A percentile compares a stretch with the other conserved stretches of the same genome.
phyloP scores from a whole-genome alignment of 2,888 invertebrate species.

The Eupithecia pulchellata region DNA sequence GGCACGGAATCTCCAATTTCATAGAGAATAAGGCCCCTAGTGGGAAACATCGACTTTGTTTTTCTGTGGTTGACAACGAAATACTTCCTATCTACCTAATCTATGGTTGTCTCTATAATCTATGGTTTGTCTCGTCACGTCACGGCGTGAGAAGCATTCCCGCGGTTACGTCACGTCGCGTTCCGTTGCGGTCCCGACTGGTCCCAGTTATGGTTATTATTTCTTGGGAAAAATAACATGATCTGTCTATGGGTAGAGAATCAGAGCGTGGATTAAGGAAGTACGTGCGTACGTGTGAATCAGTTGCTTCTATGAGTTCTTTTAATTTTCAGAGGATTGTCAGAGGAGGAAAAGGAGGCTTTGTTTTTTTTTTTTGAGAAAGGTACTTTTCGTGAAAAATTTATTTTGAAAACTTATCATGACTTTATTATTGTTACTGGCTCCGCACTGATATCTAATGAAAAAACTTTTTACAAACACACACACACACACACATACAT shows the following conservation, averaged over 20 bases:
- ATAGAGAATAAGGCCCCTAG: too few species aligned
- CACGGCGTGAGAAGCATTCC: conserved; percentile 32
- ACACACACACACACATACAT: too few species aligned
- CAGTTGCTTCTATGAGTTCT: too few species aligned
- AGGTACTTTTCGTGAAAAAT: too few species aligned
- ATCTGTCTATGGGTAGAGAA: conserved; percentile 11
- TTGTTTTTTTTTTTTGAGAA: too few species aligned
- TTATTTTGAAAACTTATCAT: too few species aligned
- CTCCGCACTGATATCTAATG: too few species aligned
- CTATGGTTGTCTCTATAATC: conserved; percentile 5
- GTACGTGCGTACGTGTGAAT: background rate
- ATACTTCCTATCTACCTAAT: background rate
- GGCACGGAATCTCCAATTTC: too few species aligned
- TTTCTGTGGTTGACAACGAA: background rate
- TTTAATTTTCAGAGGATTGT: background rate
- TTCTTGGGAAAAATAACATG: conserved; percentile 22
- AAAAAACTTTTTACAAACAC: too few species aligned
- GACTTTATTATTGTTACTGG: too few species aligned
- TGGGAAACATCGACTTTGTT: too few species aligned
- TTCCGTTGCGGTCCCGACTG: conserved; percentile 27
- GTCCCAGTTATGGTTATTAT: conserved; percentile 14
- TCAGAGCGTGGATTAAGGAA: background rate
- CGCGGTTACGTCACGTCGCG: conserved; percentile 32
- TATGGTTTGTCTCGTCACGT: conserved; percentile 13
- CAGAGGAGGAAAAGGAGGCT: background rate